Base-by-base conservation (phyloP, 2,888 invertebrate species). In the Eilema caniola region DNA sequence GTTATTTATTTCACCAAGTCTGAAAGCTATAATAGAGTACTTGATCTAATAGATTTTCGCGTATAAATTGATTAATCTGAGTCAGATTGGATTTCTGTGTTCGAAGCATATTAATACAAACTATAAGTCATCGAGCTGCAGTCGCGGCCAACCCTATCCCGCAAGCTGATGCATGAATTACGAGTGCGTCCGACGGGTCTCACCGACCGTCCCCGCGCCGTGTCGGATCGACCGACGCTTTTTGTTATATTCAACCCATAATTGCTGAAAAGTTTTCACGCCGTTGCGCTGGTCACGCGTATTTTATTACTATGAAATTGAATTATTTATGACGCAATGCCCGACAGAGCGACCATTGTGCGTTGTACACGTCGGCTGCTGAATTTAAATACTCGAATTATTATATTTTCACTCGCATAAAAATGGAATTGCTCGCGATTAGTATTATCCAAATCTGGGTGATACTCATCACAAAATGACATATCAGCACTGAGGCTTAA, bases 221-320 rank as follows among this genome's bases (percentile, higher is more conserved):
- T 88, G 89, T 83, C 84, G 76, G 82, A 82, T 89, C 90, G 81
- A 81, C 90, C 91, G 87, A 87, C 87, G 92, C 91, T 93, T 95
- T 95, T 95, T 93, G 94, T 93, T 93, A 94, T 90, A 93, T 93
- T 91, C 93, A 91, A 93, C 90, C 93, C 92, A 89, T 94, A 95
- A 95, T 95, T 94, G 93, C 93, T 95, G 95, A 95, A 95, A 95
- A 94, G 93, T 94, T 95, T 94, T 95, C 95, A 93, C 94, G 93
- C 93, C 91, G 90, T 88, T 88, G 89, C 90, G 88, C 88, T 90
- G 93, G 93, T 93, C 95, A 94, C 93, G 93, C 95, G 93, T 94
- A 93, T 95, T 95, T 95, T 95, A 95, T 95, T 95, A 94, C 95
- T 93, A 94, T 94, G 92, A 94, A 95, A 95, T 95, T 95, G 95